Base-by-base conservation (phyloP, 1,140 invertebrate species). In the Hetaerina americana region DNA sequence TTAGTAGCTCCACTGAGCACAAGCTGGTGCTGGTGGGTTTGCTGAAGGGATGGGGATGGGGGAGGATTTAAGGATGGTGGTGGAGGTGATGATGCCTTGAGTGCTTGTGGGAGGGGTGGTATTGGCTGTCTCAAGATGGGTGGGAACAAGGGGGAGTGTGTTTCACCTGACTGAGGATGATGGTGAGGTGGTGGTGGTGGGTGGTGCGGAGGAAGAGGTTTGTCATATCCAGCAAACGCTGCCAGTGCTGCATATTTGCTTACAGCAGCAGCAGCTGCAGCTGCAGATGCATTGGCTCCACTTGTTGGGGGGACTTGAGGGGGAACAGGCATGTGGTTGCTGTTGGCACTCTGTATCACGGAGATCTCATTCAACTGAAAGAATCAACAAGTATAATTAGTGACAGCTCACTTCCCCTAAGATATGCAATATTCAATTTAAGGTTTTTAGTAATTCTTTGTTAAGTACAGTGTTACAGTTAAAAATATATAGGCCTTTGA, bases 331-430 rank as follows among this genome's bases (percentile, higher is more conserved):
- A 57, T 5, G 40, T 57, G 40, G 40, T 57, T 57, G 40, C 40
- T 57, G 40, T 57, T 57, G 40, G 40, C 40, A 57, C 40, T 57
- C 76, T 87, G 87, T 40, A 87, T 87, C 70, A 87, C 86, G 72
- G 86, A 85, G 72, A 88, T 87, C 79, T 88, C 86, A 78, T 87
- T 88, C 79, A 87, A 80, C 82, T 88, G 80, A 72, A 83, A 82
- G 26, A 57, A 18, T 57, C 10, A 57, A 57, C n/a, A n/a, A n/a
- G n/a, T n/a, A n/a, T n/a, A n/a, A n/a, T n/a, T n/a, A n/a, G n/a
- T n/a, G n/a, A n/a, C n/a, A n/a, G n/a, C n/a, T n/a, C n/a, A n/a
- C n/a, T n/a, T n/a, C n/a, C n/a, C n/a, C n/a, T n/a, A n/a, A n/a
- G n/a, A n/a, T n/a, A n/a, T n/a, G n/a, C n/a, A n/a, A n/a, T n/a